Base-by-base conservation (phyloP, 2,797 vertebrate species). In the Gymnodraco acuticeps region DNA sequence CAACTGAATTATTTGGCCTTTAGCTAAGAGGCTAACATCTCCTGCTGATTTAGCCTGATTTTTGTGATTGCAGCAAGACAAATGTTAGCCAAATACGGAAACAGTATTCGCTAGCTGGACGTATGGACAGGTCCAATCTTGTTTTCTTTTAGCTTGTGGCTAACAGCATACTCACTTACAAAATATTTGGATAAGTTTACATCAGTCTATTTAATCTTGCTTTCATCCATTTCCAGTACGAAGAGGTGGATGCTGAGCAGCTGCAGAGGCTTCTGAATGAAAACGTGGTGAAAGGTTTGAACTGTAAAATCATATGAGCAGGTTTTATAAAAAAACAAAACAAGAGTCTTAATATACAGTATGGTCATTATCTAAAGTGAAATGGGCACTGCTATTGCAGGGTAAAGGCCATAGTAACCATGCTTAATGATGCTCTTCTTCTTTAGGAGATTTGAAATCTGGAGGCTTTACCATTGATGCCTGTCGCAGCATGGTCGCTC, bases 401-500 rank as follows among this genome's bases (percentile, higher is more conserved):
- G 0, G 1, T 58, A 42, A 6, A 48, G 11, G 6, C 3, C 6
- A 33, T 61, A 43, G 1, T 56, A 14, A 3, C 33, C n/a, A 42
- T 46, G 12, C 10, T 11, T 4, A 38, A 12, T 58, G 43, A 31
- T 58, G 33, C 15, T 33, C 33, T 33, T 33, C 33, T 33, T 27
- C 17, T 38, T 52, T 33, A 87, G 87, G 78, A 3, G 52, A 78
- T 42, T 20, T 51, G 8, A 83, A 72, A 38, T 41, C 33, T 46
- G 76, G 72, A 38, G 87, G 60, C 5, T 97, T 97, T 90, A 94
- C 89, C 87, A 87, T 96, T 4, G 96, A 97, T 62, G 92, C 94
- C 54, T 96, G 96, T 78, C 93, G 93, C 86, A 91, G 94, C 84
- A 93, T 96, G 70, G 91, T 96, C 51, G 95, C 96, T 55, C 88